These are phyloP conservation scores for Ruditapes philippinarum DNA, from an alignment of 1,140 invertebrate species.

Conservation along the genomic window DNA sequence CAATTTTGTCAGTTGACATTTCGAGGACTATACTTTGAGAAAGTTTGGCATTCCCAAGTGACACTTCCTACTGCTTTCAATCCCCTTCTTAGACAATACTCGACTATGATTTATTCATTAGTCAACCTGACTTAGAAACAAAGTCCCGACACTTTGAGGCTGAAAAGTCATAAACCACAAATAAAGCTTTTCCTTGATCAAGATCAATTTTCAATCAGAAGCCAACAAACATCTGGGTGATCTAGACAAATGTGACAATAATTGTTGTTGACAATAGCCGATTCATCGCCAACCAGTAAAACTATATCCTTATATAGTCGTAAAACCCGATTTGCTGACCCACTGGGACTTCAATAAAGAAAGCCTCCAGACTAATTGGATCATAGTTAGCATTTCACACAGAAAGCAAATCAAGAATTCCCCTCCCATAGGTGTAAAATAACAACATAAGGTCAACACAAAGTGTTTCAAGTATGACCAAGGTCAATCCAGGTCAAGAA, in stretches of 20 bases:
- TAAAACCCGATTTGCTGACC: slow-evolving; percentile 35
- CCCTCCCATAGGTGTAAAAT: slow-evolving; percentile 40
- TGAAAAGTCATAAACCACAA: slow-evolving; percentile 15
- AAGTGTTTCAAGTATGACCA: slow-evolving; percentile 19
- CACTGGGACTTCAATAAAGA: neutral
- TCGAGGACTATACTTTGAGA: slow-evolving; percentile 1
- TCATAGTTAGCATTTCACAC: neutral
- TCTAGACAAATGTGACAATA: slow-evolving; percentile 47
- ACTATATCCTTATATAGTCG: slow-evolving; percentile 43
- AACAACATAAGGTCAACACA: neutral
- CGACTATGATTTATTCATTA: slow-evolving; percentile 40
- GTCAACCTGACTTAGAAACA: slow-evolving; percentile 34
- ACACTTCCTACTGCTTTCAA: neutral
- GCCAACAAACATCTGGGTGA: slow-evolving; percentile 54
- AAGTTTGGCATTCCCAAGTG: slow-evolving; percentile 44
- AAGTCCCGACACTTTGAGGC: slow-evolving; percentile 1
- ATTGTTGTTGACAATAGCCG: slow-evolving; percentile 9
- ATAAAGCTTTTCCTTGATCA: slow-evolving; percentile 14
- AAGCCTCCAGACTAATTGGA: neutral
- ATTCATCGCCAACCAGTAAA: neutral
- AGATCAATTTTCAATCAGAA: slow-evolving; percentile 56
- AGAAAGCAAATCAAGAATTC: neutral
- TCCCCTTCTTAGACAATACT: neutral
- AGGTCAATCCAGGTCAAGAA: slow-evolving; percentile 13
- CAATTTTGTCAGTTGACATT: slow-evolving; percentile 35